Base-by-base conservation (phyloP, 1,140 invertebrate genomes). In the Antheraea mylitta region DNA sequence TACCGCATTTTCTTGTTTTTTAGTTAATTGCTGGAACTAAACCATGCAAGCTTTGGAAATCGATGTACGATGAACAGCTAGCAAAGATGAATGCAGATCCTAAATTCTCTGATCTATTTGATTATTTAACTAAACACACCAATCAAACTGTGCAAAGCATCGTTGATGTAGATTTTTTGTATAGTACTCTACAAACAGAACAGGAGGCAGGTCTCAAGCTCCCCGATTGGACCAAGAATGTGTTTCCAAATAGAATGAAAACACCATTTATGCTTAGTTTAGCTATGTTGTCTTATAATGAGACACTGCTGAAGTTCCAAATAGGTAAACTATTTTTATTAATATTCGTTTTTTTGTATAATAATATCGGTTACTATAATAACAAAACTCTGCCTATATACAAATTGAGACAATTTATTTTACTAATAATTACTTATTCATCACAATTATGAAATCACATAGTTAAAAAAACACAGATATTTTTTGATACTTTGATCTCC, bases 121-220 rank as follows among this genome's bases (percentile, higher is more conserved):
- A 94, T 45, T 92, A 95, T 80, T 80, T 97, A 30, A 93, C 93
- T 4, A 88, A 94, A 69, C 82, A 96, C 69, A 95, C 96, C 0
- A 96, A 96, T 60, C 81, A 95, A 82, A 93, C 93, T 71, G 93
- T 97, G 30, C 89, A 92, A 7, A 95, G 91, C 71, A 93, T 96
- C 3, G 86, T 95, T 13, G 94, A 95, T 60, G 94, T 97, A 16
- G 96, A 97, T 79, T 94, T 94, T 66, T 86, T 97, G 6, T 97
- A 96, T 71, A 96, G 95, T 74, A 96, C 94, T 0, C 84, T 98
- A 3, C 94, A 95, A 83, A 95, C 96, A 30, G 95, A 97, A 88
- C 94, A 93, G 76, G 92, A 94, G 18, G 93, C 94, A 19, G 94
- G 94, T 18, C 84, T 97, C 18, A 91, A 93, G 30, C 79, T 97